These are phyloP conservation scores for Pandemis heparana DNA, from an alignment of 2,888 invertebrate genomes.

Conservation along the genomic window DNA sequence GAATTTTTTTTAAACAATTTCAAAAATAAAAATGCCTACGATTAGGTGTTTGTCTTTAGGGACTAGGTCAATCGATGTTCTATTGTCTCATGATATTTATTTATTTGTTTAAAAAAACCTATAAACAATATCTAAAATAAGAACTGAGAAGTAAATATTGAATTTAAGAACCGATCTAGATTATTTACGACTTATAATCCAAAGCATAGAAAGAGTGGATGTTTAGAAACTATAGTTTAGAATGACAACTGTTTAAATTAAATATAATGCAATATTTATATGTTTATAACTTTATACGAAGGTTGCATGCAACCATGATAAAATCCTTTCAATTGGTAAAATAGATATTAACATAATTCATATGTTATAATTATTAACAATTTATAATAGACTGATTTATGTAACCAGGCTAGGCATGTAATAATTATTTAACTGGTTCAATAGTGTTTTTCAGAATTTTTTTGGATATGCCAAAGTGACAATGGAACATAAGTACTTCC, in stretches of 20 bases:
- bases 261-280: constrained; percentile 47
- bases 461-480: constrained; percentile 32
- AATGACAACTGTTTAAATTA: constrained; percentile 61
- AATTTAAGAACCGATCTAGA: constrained; percentile 62
- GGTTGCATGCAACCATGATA: constrained; percentile 31
- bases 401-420: constrained; percentile 29
- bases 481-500: constrained; percentile 26
- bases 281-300: constrained; percentile 25
- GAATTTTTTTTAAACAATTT: background rate
- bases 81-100: too few relatives aligned
- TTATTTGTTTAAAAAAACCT: too few relatives aligned
- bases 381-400: constrained; percentile 44
- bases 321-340: background rate
- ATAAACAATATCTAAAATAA: constrained; percentile 15
- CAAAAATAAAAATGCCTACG: too few relatives aligned
- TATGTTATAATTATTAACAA: background rate
- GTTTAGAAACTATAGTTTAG: constrained; percentile 48
- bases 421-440: constrained; percentile 5
- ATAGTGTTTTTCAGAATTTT: background rate
- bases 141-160: constrained; percentile 40
- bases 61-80: too few relatives aligned
- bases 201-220: constrained; percentile 59
- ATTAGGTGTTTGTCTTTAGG: too few relatives aligned
- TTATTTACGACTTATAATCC: constrained; percentile 61
- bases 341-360: background rate